These are phyloP conservation scores for Sarcophaga carnaria DNA, from an alignment of 2,888 invertebrate species.

Conservation along the genomic window DNA sequence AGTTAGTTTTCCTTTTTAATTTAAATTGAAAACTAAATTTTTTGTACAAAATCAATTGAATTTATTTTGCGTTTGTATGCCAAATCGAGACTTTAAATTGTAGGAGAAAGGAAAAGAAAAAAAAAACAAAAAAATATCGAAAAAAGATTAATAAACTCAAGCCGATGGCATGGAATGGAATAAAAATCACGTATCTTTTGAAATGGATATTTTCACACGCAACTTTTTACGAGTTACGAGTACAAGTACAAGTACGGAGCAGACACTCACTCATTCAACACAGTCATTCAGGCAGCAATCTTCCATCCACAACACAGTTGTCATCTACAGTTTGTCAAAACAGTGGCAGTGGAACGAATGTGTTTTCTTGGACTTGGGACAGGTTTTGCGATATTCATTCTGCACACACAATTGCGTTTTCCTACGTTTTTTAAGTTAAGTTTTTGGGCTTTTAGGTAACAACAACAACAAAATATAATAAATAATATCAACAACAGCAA, in stretches of 20 bases:
- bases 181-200: constrained; percentile 67
- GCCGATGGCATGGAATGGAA: constrained; percentile 53
- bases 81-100: background rate
- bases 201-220: constrained; percentile 70
- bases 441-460: constrained; percentile 58
- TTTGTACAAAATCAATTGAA: too few species aligned
- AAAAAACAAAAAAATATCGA: background rate
- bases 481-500: background rate
- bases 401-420: constrained; percentile 31
- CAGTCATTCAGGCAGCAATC: constrained; percentile 24
- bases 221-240: constrained; percentile 28
- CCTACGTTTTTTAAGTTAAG: constrained; percentile 62
- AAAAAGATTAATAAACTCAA: constrained; percentile 64
- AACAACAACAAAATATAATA: background rate
- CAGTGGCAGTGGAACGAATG: constrained; percentile 70
- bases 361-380: constrained; percentile 62
- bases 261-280: background rate
- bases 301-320: constrained; percentile 61
- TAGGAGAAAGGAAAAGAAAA: background rate
- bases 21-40: too few species aligned
- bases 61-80: background rate
- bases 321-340: constrained; percentile 70
- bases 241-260: background rate
- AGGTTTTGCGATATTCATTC: constrained; percentile 32
- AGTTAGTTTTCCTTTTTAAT: too few species aligned